Base-by-base conservation (phyloP, 2,888 invertebrate species). In the Camptogramma bilineatum region DNA sequence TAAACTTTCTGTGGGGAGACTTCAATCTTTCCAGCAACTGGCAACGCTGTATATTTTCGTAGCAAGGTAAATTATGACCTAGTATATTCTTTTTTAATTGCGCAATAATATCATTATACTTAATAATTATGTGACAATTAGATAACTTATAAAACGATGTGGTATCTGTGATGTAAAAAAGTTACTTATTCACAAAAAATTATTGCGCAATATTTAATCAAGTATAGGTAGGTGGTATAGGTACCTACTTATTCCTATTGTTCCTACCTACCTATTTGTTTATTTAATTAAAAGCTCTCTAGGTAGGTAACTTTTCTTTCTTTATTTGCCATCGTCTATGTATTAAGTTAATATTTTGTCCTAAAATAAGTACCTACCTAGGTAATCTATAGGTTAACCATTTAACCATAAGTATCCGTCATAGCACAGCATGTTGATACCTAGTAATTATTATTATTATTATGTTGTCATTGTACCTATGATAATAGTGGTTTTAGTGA, bases 41-140 rank as follows among this genome's bases (percentile, higher is more conserved):
- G 77, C 74, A 78, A 79, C 80, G 82, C 83, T 79, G 46, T 79
- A 82, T 78, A 81, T 84, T 73, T 82, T 83, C 72, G 79, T 83
- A 83, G 79, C 82, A 73, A 80, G 85, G 28, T 47, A 44, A 7
- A 13, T 47, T 24, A 28, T 31, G n/a, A n/a, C n/a, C 13, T 24
- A 13, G 18, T 24, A 16, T 52, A 9, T 73, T 60, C 42, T 52
- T 42, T 21, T 19, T 44, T 51, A 13, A 50, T 56, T 62, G 56
- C 50, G 42, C 52, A 63, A 65, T 54, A 60, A 39, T 4, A 13
- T 4, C 7, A 39, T 13, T 44, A 31, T 61, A 13, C 10, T 21
- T 13, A 53, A 7, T 8, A 2, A 52, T 28, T 39, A 1, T 44
- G 44, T 44, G 17, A 44, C 16, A 44, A 44, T 44, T 44, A 16